Conservation (phyloP, 2,888 invertebrate genomes). For the Halictus quadricinctus region DNA sequence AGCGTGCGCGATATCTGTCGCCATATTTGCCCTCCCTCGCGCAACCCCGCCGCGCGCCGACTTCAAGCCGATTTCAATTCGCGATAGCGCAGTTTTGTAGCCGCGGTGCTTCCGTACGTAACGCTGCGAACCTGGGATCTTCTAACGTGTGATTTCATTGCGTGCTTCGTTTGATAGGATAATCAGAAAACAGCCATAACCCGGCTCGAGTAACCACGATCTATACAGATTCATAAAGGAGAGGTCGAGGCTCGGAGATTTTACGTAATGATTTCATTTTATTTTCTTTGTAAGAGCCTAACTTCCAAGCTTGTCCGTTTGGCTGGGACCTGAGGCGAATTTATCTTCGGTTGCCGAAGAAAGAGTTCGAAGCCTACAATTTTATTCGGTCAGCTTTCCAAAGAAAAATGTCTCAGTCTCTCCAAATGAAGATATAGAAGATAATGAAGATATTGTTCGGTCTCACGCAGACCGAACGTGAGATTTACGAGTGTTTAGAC, state of each 20-base stretch:
- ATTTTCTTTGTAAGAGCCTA: neutral
- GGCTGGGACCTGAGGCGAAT: too few relatives aligned
- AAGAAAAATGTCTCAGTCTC: neutral
- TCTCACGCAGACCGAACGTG: too few relatives aligned
- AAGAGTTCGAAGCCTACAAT: too few relatives aligned
- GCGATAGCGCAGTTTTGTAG: slow-evolving; percentile 10
- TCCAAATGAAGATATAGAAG: neutral
- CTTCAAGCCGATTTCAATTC: slow-evolving; percentile 3
- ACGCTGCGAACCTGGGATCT: neutral
- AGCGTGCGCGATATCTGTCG: neutral
- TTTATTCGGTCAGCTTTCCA: too few relatives aligned
- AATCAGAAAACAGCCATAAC: neutral
- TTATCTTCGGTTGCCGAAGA: too few relatives aligned
- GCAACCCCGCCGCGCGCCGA: neutral
- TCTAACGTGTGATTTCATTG: slow-evolving; percentile 2
- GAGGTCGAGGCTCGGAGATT: neutral
- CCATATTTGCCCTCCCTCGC: neutral
- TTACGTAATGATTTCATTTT: neutral
- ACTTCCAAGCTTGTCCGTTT: too few relatives aligned
- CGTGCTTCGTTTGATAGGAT: neutral
- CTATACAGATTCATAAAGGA: neutral
- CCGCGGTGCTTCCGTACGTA: neutral
- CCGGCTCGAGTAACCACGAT: neutral
- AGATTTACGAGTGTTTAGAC: too few relatives aligned
- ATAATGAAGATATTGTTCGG: too few relatives aligned